Percentiles rank a stretch among this genome's conserved stretches.
Evolutionary conservation across 1,140 invertebrate genomes (phyloP).

Genomic region (Aphelenchoides avenae): DNA sequence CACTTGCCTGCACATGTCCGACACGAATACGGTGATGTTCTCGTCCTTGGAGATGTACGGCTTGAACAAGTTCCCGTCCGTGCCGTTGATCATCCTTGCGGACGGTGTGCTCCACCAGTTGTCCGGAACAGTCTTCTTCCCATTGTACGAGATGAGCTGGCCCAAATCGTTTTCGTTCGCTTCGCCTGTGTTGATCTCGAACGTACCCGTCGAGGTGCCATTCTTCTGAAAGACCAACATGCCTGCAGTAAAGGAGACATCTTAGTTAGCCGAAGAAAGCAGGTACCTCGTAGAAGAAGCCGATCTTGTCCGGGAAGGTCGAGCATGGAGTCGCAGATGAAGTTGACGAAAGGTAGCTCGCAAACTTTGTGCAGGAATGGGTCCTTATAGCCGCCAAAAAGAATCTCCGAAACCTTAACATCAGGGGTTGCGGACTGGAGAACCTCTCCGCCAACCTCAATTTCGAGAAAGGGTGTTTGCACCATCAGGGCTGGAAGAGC

Average conservation of each 20-base stretch:
- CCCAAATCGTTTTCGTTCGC: slow-evolving; percentile 40
- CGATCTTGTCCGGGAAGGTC: slow-evolving; percentile 56
- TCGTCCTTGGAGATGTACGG: slow-evolving; percentile 49
- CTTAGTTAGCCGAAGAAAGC: not conserved
- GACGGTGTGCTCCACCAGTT: slow-evolving; percentile 43
- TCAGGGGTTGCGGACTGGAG: no score
- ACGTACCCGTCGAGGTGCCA: slow-evolving; percentile 41
- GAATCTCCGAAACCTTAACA: slow-evolving; percentile 52
- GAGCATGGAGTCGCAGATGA: slow-evolving; percentile 55
- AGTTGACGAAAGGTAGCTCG: slow-evolving; percentile 52
- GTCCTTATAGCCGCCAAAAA: slow-evolving; percentile 56
- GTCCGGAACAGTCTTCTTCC: slow-evolving; percentile 32
- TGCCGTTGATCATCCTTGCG: slow-evolving; percentile 51
- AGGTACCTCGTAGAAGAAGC: slow-evolving; percentile 48
- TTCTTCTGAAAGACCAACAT: slow-evolving; percentile 46
- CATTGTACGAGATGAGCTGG: slow-evolving; percentile 46
- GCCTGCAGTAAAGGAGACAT: slow-evolving; percentile 8
- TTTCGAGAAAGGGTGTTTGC: slow-evolving; percentile 57
- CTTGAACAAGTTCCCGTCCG: slow-evolving; percentile 55
- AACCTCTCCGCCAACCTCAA: no score
- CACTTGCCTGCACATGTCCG: slow-evolving; percentile 54
- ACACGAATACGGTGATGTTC: slow-evolving; percentile 46
- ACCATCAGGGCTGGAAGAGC: slow-evolving; percentile 47
- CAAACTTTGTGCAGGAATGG: slow-evolving; percentile 55
- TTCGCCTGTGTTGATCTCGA: slow-evolving; percentile 44